Base-by-base conservation (phyloP, 2,113 vertebrate genomes). In the Phoenicopterus ruber region DNA sequence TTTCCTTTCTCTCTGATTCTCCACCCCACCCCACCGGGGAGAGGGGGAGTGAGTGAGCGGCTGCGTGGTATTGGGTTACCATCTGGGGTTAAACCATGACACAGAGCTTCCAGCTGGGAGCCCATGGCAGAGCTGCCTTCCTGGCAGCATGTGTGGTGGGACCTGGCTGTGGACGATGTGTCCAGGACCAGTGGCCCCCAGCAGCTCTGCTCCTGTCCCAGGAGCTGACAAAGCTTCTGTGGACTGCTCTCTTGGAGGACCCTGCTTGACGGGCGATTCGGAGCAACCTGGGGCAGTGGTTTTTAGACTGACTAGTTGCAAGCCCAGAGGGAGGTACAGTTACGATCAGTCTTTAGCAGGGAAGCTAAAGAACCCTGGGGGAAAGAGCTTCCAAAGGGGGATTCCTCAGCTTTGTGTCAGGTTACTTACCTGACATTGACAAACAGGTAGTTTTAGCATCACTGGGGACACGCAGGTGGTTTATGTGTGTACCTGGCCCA, bases 201-300 rank as follows among this genome's bases (percentile, higher is more conserved):
- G 31, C 31, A 91, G 26, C 46, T 78, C 46, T 61, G 19, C 11
- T 63, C 2, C 61, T 80, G 55, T 57, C 38, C 32, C 36, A 58
- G 61, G 44, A 70, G 34, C 34, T 36, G 16, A 34, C 9, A 46
- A 49, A 65, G 31, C 29, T 61, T 52, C 44, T 58, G 40, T 50
- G n/a, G 36, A 38, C 49, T 15, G 55, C n/a, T 55, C 22, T 83
- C 25, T 59, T 25, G 10, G 71, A 55, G 58, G n/a, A 49, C 32
- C 24, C 24, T 16, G 16, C 65, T 22, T 3, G 1, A 34, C 2
- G 2, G n/a, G 71, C 0, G 1, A 29, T 42, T 57, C 2, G 3
- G n/a, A 85, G 61, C 40, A 62, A 44, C 12, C 18, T 15, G 22
- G 9, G 28, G 22, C 42, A 63, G 49, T 25, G 31, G 2, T n/a